Base-by-base conservation (phyloP, 2,797 vertebrate species). In the Emydoidea blandingii region DNA sequence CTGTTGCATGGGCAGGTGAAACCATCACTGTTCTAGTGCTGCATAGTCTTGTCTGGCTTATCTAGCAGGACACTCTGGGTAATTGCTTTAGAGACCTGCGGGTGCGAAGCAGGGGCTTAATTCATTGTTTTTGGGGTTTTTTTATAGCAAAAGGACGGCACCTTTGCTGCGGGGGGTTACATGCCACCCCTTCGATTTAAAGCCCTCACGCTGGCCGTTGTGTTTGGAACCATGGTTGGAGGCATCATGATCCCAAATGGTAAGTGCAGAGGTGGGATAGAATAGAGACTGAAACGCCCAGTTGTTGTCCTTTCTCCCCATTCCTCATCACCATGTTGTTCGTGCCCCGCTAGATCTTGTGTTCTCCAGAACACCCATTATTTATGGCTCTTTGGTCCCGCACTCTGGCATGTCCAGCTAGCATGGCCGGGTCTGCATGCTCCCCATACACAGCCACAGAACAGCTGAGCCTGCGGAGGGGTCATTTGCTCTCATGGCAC, bases 161-260 rank as follows among this genome's bases (percentile, higher is more conserved):
- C 99, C 56, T 99, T 99, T 7, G 98, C 99, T 1, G 99, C 99
- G 0, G 99, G 99, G 52, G 99, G 99, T 44, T 99, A 99, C 97
- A 99, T 99, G 99, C 99, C 99, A 27, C 99, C 99, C 0, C 98
- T 99, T 68, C 99, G 99, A n/a, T 99, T 99, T 98, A 99, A 99
- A 97, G 98, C 98, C 93, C 99, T 99, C 97, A 99, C 99, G 0
- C 96, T 99, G 89, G 98, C 98, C 19, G 99, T 99, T 8, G 99
- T 99, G 87, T 99, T 99, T 81, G 99, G 99, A 96, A 99, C 99
- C 97, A 99, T 99, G 99, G 96, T 99, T 4, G 99, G 99, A 78
- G 99, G 99, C 94, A 99, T 99, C 98, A 98, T 99, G 97, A 99
- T 99, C 96, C 99, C 99, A 0, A 99, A 99, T 0, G 99, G 99